Conservation (phyloP, 2,113 vertebrate genomes). For the Emydocephalus ijimae region DNA sequence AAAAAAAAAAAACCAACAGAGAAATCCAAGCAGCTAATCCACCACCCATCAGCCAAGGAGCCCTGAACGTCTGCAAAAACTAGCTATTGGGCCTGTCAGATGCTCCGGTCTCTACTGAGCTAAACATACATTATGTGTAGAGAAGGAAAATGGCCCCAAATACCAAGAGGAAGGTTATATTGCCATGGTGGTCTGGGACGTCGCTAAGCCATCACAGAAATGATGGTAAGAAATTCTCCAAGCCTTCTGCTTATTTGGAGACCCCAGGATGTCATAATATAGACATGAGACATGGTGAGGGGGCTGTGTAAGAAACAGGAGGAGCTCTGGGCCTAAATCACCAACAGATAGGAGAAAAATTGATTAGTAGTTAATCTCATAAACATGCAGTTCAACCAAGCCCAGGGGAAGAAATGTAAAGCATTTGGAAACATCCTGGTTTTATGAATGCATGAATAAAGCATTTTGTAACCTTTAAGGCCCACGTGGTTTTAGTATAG, state of each 20-base stretch:
- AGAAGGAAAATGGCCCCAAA: not conserved
- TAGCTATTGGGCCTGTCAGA: not conserved
- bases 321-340: not conserved
- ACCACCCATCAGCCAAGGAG: too few species aligned
- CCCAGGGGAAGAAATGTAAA: not conserved
- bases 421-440: not conserved
- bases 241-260: not conserved
- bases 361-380: not conserved
- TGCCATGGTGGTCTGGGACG: too few species aligned
- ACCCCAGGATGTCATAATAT: not conserved
- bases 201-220: not conserved
- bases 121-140: not conserved
- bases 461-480: not conserved
- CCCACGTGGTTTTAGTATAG: not conserved
- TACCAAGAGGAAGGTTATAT: not conserved
- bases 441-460: not conserved
- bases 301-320: not conserved
- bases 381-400: not conserved
- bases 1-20: not conserved
- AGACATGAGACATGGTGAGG: not conserved
- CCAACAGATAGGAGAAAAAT: not conserved
- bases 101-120: not conserved
- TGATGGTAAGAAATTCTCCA: not conserved
- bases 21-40: not conserved
- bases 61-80: not conserved